phyloP scores from a whole-genome alignment of 1,140 invertebrate genomes.

The Ips nitidus region DNA sequence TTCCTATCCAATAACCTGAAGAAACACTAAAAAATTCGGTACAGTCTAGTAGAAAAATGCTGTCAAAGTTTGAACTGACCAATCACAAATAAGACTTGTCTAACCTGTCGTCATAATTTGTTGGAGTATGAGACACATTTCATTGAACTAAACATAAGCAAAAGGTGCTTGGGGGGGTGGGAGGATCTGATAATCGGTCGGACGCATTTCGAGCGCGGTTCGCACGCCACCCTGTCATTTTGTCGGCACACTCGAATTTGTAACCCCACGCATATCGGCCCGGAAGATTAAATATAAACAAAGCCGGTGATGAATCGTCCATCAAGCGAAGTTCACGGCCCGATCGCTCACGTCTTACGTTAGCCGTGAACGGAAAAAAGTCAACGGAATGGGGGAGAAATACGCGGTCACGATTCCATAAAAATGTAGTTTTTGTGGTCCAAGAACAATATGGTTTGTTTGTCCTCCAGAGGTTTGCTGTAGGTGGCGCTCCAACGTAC shows the following conservation, averaged over 20 bases:
- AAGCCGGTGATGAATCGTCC: constrained; percentile 29
- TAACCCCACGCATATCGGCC: constrained; percentile 24
- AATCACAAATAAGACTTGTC: not conserved
- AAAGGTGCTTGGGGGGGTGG: no score
- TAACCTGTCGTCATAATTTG: not conserved
- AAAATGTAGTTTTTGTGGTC: no score
- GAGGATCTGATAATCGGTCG: not conserved
- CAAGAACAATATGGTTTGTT: no score
- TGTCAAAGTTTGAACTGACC: not conserved
- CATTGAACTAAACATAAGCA: not conserved
- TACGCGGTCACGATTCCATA: not conserved
- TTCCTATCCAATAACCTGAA: no score
- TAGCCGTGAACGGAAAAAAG: constrained; percentile 19
- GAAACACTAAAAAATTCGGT: not conserved
- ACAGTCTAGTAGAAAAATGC: not conserved
- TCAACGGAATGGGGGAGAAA: not conserved
- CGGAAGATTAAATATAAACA: constrained; percentile 33
- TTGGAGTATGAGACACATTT: not conserved
- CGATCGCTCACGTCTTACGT: constrained; percentile 28
- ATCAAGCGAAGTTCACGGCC: constrained; percentile 32
- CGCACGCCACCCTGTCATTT: constrained; percentile 32
- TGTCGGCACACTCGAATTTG: constrained; percentile 30
- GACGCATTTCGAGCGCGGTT: not conserved
- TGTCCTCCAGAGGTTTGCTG: no score
- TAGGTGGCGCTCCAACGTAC: no score